These are phyloP conservation scores for Phasia obesa DNA, from an alignment of 2,888 invertebrate genomes.

Conservation along the genomic window DNA sequence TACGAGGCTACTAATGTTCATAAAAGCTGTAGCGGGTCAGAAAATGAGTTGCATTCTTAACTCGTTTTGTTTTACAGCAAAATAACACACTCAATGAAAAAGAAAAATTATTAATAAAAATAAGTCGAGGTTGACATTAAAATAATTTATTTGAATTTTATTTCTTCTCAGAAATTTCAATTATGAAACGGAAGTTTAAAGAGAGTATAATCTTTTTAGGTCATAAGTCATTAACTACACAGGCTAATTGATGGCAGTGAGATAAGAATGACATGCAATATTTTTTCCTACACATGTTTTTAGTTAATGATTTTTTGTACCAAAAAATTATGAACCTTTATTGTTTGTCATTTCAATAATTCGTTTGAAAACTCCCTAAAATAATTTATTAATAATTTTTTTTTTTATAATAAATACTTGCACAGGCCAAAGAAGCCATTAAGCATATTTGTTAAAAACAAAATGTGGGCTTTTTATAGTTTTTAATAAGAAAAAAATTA, in stretches of 20 bases:
- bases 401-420: too few species aligned
- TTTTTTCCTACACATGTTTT: neutral
- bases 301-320: neutral
- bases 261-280: neutral
- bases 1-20: too few species aligned
- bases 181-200: neutral
- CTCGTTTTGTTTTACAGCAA: too few species aligned
- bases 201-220: neutral
- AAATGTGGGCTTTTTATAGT: constrained; percentile 10
- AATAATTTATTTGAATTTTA: neutral
- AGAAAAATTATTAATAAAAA: too few species aligned
- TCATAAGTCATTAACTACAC: constrained; percentile 6
- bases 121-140: neutral
- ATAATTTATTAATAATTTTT: too few species aligned
- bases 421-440: too few species aligned
- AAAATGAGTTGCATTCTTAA: too few species aligned
- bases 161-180: neutral
- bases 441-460: neutral
- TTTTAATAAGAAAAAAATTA: constrained; percentile 5
- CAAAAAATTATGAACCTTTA: neutral
- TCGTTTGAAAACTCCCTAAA: neutral
- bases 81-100: too few species aligned
- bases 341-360: neutral
- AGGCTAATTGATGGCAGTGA: neutral
- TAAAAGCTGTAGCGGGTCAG: too few species aligned